Evolutionary conservation across 35 echinoderm and acorn worm genomes (phyloP).

Genomic region (Eucidaris tribuloides): DNA sequence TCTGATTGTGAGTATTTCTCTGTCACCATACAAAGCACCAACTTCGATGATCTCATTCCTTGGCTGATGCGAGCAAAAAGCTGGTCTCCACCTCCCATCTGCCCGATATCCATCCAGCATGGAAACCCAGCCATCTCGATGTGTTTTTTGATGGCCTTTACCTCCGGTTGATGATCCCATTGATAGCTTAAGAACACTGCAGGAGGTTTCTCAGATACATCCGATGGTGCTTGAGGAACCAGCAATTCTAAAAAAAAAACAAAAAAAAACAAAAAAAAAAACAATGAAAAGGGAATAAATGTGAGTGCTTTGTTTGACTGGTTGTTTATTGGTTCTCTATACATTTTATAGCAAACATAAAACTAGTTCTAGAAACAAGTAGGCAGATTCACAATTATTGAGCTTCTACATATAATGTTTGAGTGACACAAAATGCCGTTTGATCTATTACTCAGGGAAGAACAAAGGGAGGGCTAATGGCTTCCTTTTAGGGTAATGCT

Average conservation of each 20-base stretch:
- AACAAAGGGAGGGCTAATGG: background rate
- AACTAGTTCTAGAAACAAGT: background rate
- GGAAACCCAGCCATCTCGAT: constrained; percentile 82
- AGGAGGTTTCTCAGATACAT: constrained; percentile 49
- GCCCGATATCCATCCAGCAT: constrained; percentile 98
- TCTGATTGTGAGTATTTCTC: constrained; percentile 84
- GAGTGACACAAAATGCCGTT: background rate
- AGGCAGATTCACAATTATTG: background rate
- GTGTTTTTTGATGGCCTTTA: constrained; percentile 71
- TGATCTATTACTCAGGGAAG: background rate
- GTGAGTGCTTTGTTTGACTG: background rate
- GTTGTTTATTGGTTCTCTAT: background rate
- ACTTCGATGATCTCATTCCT: constrained; percentile 85
- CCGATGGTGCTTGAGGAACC: constrained; percentile 42
- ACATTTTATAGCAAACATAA: background rate
- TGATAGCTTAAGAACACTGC: constrained; percentile 89
- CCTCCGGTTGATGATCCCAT: constrained; percentile 85
- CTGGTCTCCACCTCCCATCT: constrained; percentile 94
- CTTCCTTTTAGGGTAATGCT: background rate
- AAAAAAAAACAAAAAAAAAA: too few species aligned
- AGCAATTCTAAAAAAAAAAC: constrained; percentile 40
- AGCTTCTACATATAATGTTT: background rate
- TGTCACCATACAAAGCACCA: constrained; percentile 86
- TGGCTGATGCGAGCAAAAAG: constrained; percentile 80
- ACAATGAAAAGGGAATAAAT: too few species aligned